Percentiles rank a stretch among this genome's conserved stretches.
phyloP scores from a whole-genome alignment of 2,797 vertebrate species.

The Tadarida brasiliensis region DNA sequence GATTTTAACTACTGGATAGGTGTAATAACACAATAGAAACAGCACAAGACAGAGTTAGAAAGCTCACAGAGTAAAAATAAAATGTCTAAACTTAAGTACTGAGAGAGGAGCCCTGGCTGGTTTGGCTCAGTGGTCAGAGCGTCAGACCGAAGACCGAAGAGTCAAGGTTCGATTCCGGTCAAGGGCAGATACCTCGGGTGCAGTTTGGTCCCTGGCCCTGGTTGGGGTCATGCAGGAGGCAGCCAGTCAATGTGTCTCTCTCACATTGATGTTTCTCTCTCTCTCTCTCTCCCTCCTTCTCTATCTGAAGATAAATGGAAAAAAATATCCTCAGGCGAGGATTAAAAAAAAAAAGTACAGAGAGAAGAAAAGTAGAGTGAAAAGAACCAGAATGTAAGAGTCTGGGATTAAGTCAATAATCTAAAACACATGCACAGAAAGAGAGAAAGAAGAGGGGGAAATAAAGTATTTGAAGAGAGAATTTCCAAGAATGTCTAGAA shows the following conservation, averaged over 20 bases:
- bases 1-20: neutral
- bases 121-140: too few relatives aligned
- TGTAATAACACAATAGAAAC: neutral
- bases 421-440: neutral
- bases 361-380: neutral
- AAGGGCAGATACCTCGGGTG: too few relatives aligned
- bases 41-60: neutral
- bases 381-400: neutral
- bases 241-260: too few relatives aligned
- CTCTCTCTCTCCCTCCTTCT: too few relatives aligned
- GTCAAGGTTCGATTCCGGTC: too few relatives aligned
- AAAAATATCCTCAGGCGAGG: too few relatives aligned
- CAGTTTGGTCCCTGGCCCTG: too few relatives aligned
- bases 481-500: slow-evolving; percentile 24
- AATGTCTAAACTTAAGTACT: neutral
- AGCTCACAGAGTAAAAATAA: neutral
- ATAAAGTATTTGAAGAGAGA: neutral
- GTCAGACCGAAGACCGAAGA: too few relatives aligned
- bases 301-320: too few relatives aligned
- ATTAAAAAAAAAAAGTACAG: neutral
- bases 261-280: too few relatives aligned
- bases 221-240: too few relatives aligned
- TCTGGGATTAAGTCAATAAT: neutral
- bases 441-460: neutral
- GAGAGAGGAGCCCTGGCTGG: neutral